These are phyloP conservation scores for Chaetops frenatus DNA, from an alignment of 2,113 vertebrate species.

Conservation along the genomic window DNA sequence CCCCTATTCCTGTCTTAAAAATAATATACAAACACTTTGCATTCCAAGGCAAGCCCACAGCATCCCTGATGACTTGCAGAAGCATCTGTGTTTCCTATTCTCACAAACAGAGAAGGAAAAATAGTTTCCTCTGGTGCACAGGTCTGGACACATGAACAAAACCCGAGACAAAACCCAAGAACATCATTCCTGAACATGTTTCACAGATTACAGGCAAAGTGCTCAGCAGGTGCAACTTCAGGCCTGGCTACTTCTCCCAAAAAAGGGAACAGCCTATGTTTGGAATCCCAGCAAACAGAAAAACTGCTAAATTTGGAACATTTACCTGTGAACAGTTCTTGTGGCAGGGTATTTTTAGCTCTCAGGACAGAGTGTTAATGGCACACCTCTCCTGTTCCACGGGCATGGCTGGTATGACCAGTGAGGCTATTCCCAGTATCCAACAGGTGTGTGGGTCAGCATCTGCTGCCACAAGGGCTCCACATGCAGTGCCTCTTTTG, in stretches of 20 bases:
- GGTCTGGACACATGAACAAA: neutral
- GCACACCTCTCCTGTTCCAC: slow-evolving; percentile 27
- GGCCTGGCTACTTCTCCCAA: neutral
- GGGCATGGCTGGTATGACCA: neutral
- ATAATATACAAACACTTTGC: neutral
- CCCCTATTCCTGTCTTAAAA: neutral
- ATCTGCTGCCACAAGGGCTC: neutral
- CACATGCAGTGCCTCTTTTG: neutral
- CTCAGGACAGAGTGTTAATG: neutral
- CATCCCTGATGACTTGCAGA: neutral
- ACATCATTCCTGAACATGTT: neutral
- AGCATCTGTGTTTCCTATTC: neutral
- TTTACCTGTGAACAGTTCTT: slow-evolving; percentile 25
- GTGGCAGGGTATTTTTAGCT: neutral
- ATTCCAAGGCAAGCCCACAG: neutral
- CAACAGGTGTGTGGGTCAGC: slow-evolving; percentile 25
- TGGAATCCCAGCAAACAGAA: neutral
- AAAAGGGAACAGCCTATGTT: neutral
- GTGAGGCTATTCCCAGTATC: neutral
- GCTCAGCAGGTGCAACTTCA: neutral
- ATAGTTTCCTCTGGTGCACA: neutral
- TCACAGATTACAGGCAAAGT: neutral
- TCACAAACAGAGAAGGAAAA: neutral
- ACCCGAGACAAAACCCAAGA: neutral
- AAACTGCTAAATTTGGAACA: neutral